Base-by-base conservation (phyloP, 2,888 invertebrate species). In the Saturnia pavonia region DNA sequence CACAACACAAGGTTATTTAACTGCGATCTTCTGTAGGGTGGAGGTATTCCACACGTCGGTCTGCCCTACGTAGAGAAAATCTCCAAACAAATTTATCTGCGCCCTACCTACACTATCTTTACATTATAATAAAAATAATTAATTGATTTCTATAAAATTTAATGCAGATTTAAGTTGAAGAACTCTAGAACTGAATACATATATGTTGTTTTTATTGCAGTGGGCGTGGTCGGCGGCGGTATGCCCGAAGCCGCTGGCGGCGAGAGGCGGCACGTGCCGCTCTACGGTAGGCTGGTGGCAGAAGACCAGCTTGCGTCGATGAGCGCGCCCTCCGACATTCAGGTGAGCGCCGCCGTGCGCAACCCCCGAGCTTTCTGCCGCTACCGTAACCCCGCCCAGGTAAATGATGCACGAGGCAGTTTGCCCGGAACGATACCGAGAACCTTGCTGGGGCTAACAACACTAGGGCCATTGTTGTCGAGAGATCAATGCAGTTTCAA, bases 241-340 rank as follows among this genome's bases (percentile, higher is more conserved):
- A 90, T 91, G 85, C 90, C 91, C 74, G 92, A 92, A 80, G 86
- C 90, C 77, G 90, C 91, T 74, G 88, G 89, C 73, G 92, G 91
- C 78, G 94, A 94, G 85, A 94, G 95, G 88, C 95, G 96, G 88
- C 96, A 97, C 91, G 96, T 96, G 85, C 97, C 98, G 80, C 96
- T 98, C 82, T 98, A 98, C 92, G 98, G 98, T 82, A 96, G 98
- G 86, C 95, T 98, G 94, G 98, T 98, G 85, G 97, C 97, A 85
- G 98, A 98, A 94, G 98, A 98, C 88, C 97, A 97, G 91, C 95
- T 97, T 86, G 94, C 95, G 80, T 87, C 92, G 81, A 91, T 95
- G 91, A 94, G 95, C 88, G 94, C 94, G 88, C 95, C 95, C 82
- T 95, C 95, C 84, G 96, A 96, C 94, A 96, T 96, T 89, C 94